These are phyloP conservation scores for Fragum sueziense DNA, from an alignment of 2,888 invertebrate species.

Conservation along the genomic window DNA sequence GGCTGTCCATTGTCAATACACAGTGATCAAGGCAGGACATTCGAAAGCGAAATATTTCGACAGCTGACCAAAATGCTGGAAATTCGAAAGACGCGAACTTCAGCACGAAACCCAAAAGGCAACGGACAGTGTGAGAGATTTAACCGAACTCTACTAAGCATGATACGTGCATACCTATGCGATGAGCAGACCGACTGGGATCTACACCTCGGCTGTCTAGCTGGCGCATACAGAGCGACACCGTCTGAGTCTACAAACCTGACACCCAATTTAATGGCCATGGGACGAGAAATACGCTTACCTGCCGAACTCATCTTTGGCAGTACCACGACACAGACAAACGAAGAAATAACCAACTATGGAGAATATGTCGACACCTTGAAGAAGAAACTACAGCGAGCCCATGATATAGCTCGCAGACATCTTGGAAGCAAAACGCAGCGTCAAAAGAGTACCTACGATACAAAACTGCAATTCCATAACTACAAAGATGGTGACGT, in stretches of 20 bases:
- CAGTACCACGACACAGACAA: not conserved
- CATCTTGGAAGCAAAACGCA: conserved; percentile 9
- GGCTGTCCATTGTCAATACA: conserved; percentile 28
- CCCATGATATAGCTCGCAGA: conserved; percentile 32
- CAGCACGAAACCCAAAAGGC: conserved; percentile 42
- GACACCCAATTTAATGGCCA: conserved; percentile 51
- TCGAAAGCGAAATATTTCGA: conserved; percentile 40
- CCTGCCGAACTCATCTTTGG: conserved; percentile 48
- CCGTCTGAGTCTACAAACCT: conserved; percentile 44
- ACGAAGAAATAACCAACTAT: not conserved
- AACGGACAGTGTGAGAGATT: conserved; percentile 54
- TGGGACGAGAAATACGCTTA: conserved; percentile 51
- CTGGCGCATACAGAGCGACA: conserved; percentile 51
- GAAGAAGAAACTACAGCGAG: not conserved
- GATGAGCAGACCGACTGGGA: conserved; percentile 51
- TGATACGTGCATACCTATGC: conserved; percentile 47
- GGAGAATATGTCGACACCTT: conserved; percentile 18
- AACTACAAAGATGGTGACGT: not conserved
- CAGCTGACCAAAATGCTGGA: conserved; percentile 28
- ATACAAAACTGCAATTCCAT: conserved; percentile 8
- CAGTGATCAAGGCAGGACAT: conserved; percentile 44
- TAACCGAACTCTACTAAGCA: conserved; percentile 39
- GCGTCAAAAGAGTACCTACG: conserved; percentile 34
- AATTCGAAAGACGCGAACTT: conserved; percentile 42
- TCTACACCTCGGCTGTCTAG: conserved; percentile 39